These are phyloP conservation scores for Sisor rabdophorus DNA, from an alignment of 2,113 vertebrate species.

Conservation along the genomic window DNA sequence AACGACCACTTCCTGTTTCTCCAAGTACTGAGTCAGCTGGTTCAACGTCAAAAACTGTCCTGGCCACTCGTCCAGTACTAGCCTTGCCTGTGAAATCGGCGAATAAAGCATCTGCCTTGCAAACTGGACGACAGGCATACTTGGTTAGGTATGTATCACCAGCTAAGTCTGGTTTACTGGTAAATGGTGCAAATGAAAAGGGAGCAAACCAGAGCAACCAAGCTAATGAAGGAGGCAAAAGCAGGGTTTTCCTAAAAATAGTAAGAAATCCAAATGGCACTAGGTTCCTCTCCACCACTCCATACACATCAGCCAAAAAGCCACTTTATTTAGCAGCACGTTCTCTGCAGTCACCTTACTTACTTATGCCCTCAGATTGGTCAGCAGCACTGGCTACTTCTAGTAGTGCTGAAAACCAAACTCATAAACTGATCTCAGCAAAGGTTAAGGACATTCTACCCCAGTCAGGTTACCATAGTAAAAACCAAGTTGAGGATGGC, in stretches of 20 bases:
- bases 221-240: conserved; percentile 56
- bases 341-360: conserved; percentile 66
- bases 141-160: conserved; percentile 71
- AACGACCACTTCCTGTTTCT: conserved; percentile 64
- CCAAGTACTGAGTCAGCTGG: conserved; percentile 54
- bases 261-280: conserved; percentile 59
- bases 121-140: conserved; percentile 69
- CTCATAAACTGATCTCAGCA: conserved; percentile 51
- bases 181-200: conserved; percentile 62
- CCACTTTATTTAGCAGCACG: conserved; percentile 66
- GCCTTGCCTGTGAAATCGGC: conserved; percentile 62
- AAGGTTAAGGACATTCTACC: conserved; percentile 47
- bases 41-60: conserved; percentile 53
- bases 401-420: conserved; percentile 50
- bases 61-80: conserved; percentile 58
- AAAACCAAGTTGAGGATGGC: conserved; percentile 42
- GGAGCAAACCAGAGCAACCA: conserved; percentile 48
- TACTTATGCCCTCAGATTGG: conserved; percentile 65
- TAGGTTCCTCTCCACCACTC: conserved; percentile 54
- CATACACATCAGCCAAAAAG: conserved; percentile 56
- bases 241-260: conserved; percentile 71
- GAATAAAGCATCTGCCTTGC: conserved; percentile 59
- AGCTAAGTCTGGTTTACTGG: conserved; percentile 61
- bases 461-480: conserved; percentile 46
- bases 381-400: conserved; percentile 58